These are phyloP conservation scores for Poeciliopsis prolifica DNA, from an alignment of 2,113 vertebrate species.

Conservation along the genomic window DNA sequence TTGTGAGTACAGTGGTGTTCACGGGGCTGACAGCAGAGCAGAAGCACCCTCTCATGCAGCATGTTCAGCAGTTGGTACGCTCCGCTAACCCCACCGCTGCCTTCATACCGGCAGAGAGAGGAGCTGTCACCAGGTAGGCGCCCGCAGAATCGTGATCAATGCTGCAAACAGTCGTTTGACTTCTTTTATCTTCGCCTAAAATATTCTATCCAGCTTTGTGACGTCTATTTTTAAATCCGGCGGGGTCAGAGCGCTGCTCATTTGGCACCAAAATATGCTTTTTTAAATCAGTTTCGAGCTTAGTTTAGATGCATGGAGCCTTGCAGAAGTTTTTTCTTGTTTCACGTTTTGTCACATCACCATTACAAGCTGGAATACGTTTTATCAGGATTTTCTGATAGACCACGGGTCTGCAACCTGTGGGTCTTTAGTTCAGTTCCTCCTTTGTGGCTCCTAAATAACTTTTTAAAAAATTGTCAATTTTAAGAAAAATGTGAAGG, in stretches of 20 bases:
- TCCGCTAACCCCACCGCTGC: constrained; percentile 87
- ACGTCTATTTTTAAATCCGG: constrained; percentile 19
- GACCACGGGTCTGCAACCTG: too few relatives aligned
- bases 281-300: not conserved
- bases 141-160: constrained; percentile 53
- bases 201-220: constrained; percentile 9
- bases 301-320: too few relatives aligned
- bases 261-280: not conserved
- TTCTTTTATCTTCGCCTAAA: constrained; percentile 27
- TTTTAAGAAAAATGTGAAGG: too few relatives aligned
- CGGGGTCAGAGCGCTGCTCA: constrained; percentile 14
- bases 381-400: too few relatives aligned
- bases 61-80: constrained; percentile 89
- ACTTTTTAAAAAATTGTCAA: too few relatives aligned
- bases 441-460: too few relatives aligned
- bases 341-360: not conserved
- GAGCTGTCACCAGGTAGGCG: constrained; percentile 88
- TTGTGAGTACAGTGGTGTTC: constrained; percentile 90
- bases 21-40: constrained; percentile 87
- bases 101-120: constrained; percentile 90
- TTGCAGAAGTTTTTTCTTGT: not conserved
- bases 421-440: too few relatives aligned
- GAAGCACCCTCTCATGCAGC: constrained; percentile 85
- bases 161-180: constrained; percentile 40
- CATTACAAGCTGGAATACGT: not conserved